phyloP scores from a whole-genome alignment of 92 coral and sea anemone genomes.

The Meandrina meandrites region DNA sequence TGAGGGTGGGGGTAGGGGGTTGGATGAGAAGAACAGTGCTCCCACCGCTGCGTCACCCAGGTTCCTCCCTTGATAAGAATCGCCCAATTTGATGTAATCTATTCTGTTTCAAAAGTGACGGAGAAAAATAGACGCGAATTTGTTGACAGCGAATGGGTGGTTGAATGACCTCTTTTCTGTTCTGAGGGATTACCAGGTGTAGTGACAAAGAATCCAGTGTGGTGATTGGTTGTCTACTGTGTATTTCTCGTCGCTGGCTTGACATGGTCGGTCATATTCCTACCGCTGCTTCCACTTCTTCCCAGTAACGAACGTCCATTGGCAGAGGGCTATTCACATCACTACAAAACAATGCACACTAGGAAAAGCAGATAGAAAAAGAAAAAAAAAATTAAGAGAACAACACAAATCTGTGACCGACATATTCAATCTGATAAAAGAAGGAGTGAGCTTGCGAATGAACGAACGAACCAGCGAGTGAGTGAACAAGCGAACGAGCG shows the following conservation, averaged over 20 bases:
- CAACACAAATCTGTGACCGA: background rate
- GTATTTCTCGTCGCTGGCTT: background rate
- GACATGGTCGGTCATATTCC: slow-evolving; percentile 49
- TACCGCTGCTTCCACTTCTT: slow-evolving; percentile 80
- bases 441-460: background rate
- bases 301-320: slow-evolving; percentile 76
- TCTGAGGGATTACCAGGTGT: background rate
- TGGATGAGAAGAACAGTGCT: no score
- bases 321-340: slow-evolving; percentile 80
- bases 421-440: background rate
- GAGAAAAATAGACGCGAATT: no score
- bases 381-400: background rate
- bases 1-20: no score
- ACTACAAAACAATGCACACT: slow-evolving; percentile 84
- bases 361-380: slow-evolving; percentile 6
- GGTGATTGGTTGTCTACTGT: background rate
- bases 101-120: no score
- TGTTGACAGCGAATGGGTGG: background rate
- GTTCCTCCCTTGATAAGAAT: no score
- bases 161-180: background rate
- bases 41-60: no score
- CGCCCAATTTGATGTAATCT: no score
- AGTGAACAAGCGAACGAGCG: background rate
- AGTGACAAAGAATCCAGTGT: background rate
- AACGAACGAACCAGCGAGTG: no score